Percentiles rank a stretch among this genome's conserved stretches.
phyloP scores from a whole-genome alignment of 1,140 invertebrate genomes.

The Drosophila rufa region DNA sequence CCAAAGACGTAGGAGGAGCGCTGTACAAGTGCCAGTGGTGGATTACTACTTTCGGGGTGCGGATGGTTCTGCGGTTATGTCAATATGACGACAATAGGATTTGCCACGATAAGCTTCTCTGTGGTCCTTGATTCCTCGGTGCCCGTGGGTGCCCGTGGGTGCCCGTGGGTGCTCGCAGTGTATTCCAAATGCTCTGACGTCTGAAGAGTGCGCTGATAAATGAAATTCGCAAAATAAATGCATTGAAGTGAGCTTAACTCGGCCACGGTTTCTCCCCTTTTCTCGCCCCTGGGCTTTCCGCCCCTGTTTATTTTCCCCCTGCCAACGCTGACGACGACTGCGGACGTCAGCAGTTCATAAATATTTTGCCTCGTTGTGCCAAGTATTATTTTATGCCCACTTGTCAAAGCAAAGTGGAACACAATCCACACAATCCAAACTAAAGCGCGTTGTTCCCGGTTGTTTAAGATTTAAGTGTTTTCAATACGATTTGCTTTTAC shows the following conservation, averaged over 20 bases:
- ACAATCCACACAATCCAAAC: conserved; percentile 43
- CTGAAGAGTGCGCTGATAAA: conserved; percentile 69
- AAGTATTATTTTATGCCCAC: conserved; percentile 56
- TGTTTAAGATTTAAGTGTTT: conserved; percentile 5
- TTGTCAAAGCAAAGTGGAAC: conserved; percentile 53
- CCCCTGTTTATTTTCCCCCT: conserved; percentile 14
- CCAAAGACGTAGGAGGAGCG: background rate
- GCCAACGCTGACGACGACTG: conserved; percentile 22
- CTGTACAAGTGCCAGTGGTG: conserved; percentile 19
- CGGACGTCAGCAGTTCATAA: conserved; percentile 71
- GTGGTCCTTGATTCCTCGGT: conserved; percentile 61
- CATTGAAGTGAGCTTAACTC: conserved; percentile 61
- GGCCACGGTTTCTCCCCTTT: conserved; percentile 2
- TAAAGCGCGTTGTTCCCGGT: conserved; percentile 6
- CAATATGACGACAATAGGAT: conserved; percentile 83
- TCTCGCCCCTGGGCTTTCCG: background rate
- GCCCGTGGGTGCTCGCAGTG: conserved; percentile 11
- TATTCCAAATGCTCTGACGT: conserved; percentile 30
- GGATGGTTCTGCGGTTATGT: conserved; percentile 69
- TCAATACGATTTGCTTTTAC: background rate
- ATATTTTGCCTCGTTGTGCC: conserved; percentile 62
- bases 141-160: conserved; percentile 19
- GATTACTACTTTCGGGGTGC: conserved; percentile 57
- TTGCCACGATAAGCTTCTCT: conserved; percentile 73
- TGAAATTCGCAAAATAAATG: conserved; percentile 79